These are phyloP conservation scores for Anthrax anthrax DNA, from an alignment of 2,888 invertebrate species.

Conservation along the genomic window DNA sequence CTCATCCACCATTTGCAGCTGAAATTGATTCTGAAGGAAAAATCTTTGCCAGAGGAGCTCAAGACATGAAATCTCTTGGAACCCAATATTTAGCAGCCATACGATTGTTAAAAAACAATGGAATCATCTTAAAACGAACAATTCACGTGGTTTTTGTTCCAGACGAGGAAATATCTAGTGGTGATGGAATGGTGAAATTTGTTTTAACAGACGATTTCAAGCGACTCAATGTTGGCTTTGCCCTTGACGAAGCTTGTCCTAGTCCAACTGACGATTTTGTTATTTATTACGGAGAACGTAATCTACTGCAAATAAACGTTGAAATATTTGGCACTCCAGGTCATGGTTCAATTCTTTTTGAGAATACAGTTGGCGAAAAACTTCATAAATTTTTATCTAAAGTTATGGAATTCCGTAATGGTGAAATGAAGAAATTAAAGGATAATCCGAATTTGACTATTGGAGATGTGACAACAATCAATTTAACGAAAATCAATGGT, in stretches of 20 bases:
- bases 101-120: conserved; percentile 44
- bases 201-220: conserved; percentile 57
- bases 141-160: conserved; percentile 61
- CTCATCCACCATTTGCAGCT: conserved; percentile 75
- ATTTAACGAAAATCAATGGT: conserved; percentile 68
- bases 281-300: conserved; percentile 61
- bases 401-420: conserved; percentile 43
- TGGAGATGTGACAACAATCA: conserved; percentile 78
- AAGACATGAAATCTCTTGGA: conserved; percentile 75
- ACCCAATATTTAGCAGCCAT: conserved; percentile 67
- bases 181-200: conserved; percentile 66
- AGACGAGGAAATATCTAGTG: conserved; percentile 81
- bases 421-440: conserved; percentile 48
- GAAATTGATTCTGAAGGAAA: conserved; percentile 73
- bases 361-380: conserved; percentile 76
- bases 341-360: conserved; percentile 69
- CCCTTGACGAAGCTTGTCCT: conserved; percentile 77
- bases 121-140: conserved; percentile 45
- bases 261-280: conserved; percentile 49
- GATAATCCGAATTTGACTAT: conserved; percentile 50
- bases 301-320: conserved; percentile 67
- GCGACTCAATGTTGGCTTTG: conserved; percentile 66
- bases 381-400: conserved; percentile 54
- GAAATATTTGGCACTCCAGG: conserved; percentile 72
- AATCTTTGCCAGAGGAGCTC: conserved; percentile 57